Conservation (phyloP, 2,888 invertebrate genomes). For the Coronaproctus castanopsis region DNA sequence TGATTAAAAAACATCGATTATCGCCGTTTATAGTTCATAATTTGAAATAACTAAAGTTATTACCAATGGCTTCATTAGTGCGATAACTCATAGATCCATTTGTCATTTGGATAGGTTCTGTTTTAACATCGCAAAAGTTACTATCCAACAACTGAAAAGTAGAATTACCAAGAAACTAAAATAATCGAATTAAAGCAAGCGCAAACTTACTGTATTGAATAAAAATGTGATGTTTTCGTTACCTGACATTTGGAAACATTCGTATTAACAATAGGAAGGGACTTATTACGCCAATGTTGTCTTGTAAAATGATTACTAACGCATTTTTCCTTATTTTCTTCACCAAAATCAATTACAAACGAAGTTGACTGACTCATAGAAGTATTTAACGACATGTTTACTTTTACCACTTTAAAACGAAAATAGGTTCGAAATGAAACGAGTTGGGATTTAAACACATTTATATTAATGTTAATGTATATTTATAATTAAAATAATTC, state of each 20-base stretch:
- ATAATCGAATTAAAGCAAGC: too few species aligned
- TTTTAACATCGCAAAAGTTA: background rate
- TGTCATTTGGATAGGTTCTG: background rate
- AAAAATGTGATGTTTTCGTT: background rate
- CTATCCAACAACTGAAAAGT: background rate
- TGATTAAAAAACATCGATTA: too few species aligned
- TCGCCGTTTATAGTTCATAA: too few species aligned
- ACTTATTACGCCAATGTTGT: background rate
- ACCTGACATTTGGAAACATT: background rate
- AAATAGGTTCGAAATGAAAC: too few species aligned
- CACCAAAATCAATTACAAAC: background rate
- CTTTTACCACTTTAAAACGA: too few species aligned
- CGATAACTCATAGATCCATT: background rate
- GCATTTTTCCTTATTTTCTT: background rate
- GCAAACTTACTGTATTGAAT: background rate
- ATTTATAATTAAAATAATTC: too few species aligned
- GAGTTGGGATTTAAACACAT: too few species aligned
- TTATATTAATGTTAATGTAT: too few species aligned
- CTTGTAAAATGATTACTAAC: background rate
- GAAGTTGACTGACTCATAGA: background rate
- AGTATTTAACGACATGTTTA: background rate
- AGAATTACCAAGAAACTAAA: background rate
- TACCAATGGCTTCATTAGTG: too few species aligned
- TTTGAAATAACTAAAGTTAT: too few species aligned
- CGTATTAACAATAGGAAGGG: background rate